Conservation (phyloP, 1,140 invertebrate species). For the Bombus pyrosoma region DNA sequence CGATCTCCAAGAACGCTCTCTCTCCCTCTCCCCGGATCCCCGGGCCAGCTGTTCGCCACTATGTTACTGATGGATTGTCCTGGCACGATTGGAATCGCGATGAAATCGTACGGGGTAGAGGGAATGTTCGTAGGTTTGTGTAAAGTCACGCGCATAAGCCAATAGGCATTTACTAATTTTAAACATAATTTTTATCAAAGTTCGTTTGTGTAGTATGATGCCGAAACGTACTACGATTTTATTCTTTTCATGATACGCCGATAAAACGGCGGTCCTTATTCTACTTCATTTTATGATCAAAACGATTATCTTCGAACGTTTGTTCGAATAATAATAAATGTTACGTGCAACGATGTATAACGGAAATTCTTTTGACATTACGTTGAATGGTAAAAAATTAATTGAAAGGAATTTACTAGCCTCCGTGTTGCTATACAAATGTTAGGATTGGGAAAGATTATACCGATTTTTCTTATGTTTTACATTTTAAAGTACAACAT, state of each 20-base stretch:
- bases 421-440: too few relatives aligned
- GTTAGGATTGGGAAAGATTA: too few relatives aligned
- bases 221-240: neutral
- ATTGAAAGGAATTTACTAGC: neutral
- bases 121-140: neutral
- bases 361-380: neutral
- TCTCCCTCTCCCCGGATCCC: neutral
- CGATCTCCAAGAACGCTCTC: conserved; percentile 16
- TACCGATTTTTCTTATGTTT: too few relatives aligned
- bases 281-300: neutral
- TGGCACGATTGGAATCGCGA: neutral
- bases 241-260: too few relatives aligned
- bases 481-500: too few relatives aligned
- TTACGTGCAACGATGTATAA: neutral
- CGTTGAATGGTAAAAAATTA: too few relatives aligned
- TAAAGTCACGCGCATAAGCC: neutral
- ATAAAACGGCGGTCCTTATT: neutral
- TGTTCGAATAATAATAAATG: too few relatives aligned
- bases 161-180: neutral
- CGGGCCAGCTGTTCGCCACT: conserved; percentile 22
- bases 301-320: too few relatives aligned
- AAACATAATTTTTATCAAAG: neutral
- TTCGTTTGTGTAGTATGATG: neutral
- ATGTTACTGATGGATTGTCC: neutral
- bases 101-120: neutral